These are phyloP conservation scores for Junco hyemalis DNA, from an alignment of 2,113 vertebrate genomes.

Conservation along the genomic window DNA sequence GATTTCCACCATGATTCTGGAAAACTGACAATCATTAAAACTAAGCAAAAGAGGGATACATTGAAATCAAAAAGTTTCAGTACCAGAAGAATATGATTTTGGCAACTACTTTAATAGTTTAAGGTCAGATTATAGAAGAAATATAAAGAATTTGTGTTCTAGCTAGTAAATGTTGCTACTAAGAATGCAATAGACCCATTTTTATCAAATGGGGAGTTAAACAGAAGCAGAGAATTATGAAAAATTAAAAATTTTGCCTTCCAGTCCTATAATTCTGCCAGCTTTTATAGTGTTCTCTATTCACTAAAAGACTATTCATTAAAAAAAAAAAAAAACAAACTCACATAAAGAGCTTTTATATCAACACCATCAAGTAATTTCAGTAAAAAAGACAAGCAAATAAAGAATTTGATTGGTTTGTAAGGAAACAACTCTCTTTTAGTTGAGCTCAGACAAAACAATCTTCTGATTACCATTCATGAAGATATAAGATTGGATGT, in stretches of 20 bases:
- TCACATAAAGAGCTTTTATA: background rate
- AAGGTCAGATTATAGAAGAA: background rate
- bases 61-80: background rate
- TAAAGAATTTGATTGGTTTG: background rate
- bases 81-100: background rate
- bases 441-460: background rate
- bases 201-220: background rate
- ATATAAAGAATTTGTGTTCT: background rate
- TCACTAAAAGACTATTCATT: background rate
- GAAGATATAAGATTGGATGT: too few species aligned
- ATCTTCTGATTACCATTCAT: background rate
- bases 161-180: background rate
- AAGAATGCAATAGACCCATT: background rate
- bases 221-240: background rate
- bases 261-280: background rate
- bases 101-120: background rate
- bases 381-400: background rate
- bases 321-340: rapidly evolving
- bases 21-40: background rate
- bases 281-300: background rate
- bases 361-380: background rate
- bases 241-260: background rate
- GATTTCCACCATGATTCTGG: background rate
- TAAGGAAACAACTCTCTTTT: background rate
- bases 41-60: background rate